Evolutionary conservation across 2,888 invertebrate species (phyloP), one percentile per base, ranked within the genome.

Genomic region (Slavum lentiscoides): DNA sequence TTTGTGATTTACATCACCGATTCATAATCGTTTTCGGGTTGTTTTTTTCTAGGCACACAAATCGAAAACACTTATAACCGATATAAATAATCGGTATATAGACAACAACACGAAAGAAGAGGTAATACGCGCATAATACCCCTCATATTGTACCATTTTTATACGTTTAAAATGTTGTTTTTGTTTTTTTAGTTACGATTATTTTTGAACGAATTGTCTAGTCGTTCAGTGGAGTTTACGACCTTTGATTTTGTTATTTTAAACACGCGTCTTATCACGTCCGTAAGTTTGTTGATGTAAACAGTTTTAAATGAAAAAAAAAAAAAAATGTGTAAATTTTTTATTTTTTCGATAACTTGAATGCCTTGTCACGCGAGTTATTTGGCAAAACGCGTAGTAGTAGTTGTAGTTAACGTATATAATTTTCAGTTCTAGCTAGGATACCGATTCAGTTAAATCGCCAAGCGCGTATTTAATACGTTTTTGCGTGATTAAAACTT

Each of bases 191-290:
- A 86, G 86, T 83, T 86, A 1, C 82, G 84, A 81, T 82, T 84
- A 64, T 86, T 86, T 82, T 85, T 85, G 30, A 84, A 85, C 39
- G 85, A 86, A 67, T 82, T 84, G 70, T 83, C 82, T 23, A 85
- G 84, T 82, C 84, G 84, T 69, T 84, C 84, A 55, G 82, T 86
- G 58, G 83, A 83, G 21, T 86, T 86, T 72, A 84, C 85, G 19
- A 85, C 85, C 7, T 84, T 84, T 53, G 85, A 85, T 55, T 85
- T 85, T 70, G 85, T 86, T 30, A 80, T 82, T 6, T 82, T 86
- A 5, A 85, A 86, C 82, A 85, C 85, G 9, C 85, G 82, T 67
- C 82, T 86, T 7, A 82, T 86, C 17, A 85, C 85, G 82, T 84
- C 85, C 83, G 86, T 86, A 82, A 85, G 85, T 83, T 43, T 8